Conservation (phyloP, 2,888 invertebrate genomes). For the Mesopsocus fuscifrons region DNA sequence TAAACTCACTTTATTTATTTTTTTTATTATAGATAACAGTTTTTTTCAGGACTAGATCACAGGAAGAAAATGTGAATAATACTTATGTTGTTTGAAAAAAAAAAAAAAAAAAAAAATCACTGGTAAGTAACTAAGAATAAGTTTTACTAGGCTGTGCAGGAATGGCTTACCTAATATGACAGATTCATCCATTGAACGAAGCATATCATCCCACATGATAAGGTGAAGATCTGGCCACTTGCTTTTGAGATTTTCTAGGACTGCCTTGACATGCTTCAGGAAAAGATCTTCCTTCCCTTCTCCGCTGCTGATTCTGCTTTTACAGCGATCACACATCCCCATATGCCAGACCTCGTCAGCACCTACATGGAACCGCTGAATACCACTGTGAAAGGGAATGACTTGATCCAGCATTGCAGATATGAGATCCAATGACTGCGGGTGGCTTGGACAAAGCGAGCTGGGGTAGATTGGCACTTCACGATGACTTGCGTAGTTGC, state of each 20-base stretch:
- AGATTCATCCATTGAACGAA: constrained; percentile 36
- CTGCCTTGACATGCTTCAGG: constrained; percentile 42
- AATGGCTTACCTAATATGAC: constrained; percentile 38
- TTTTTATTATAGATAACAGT: constrained; percentile 13
- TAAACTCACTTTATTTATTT: background rate
- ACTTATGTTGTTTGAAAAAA: too few species aligned
- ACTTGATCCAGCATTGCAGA: constrained; percentile 51
- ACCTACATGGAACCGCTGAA: constrained; percentile 55
- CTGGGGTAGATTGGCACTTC: constrained; percentile 46
- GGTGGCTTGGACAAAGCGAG: constrained; percentile 53
- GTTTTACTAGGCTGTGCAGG: too few species aligned
- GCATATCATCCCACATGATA: constrained; percentile 82
- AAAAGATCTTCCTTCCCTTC: constrained; percentile 33
- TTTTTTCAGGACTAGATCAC: constrained; percentile 12
- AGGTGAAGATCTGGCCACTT: constrained; percentile 40
- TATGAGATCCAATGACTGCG: constrained; percentile 38
- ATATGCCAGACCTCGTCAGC: constrained; percentile 70
- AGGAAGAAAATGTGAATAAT: constrained; percentile 2
- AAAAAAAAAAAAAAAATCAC: too few species aligned
- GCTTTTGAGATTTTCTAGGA: constrained; percentile 38
- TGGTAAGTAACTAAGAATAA: too few species aligned
- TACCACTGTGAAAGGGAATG: constrained; percentile 39
- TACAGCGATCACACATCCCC: constrained; percentile 38
- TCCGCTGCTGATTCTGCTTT: constrained; percentile 22
- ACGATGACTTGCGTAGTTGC: constrained; percentile 39